phyloP scores from a whole-genome alignment of 2,888 invertebrate genomes.

The Conops quadrifasciatus region DNA sequence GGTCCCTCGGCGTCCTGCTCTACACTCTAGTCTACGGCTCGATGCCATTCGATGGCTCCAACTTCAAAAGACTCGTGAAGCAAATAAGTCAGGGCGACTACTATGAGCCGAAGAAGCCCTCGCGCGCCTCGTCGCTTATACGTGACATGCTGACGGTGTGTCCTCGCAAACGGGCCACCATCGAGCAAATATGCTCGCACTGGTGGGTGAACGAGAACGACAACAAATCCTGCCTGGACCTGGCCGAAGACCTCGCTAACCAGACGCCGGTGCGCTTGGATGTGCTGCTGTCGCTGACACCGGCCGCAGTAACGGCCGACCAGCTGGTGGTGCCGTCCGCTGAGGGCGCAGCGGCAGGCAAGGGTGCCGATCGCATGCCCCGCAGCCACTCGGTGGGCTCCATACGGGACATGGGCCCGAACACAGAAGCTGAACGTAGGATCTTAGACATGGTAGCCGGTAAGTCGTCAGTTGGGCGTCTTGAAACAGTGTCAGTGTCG shows the following conservation, averaged over 20 bases:
- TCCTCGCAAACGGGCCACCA: conserved; percentile 87
- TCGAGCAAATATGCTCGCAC: conserved; percentile 93
- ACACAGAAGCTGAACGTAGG: conserved; percentile 75
- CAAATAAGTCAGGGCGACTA: conserved; percentile 98
- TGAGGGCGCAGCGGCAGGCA: conserved; percentile 60
- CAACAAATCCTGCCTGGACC: conserved; percentile 81
- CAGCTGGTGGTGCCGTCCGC: conserved; percentile 76
- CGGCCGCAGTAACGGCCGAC: conserved; percentile 79
- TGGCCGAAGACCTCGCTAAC: conserved; percentile 87
- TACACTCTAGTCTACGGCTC: conserved; percentile 99
- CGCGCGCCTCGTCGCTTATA: conserved; percentile 93
- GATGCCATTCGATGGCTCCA: conserved; percentile 99
- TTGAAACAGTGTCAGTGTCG: neutral
- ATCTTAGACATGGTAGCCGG: conserved; percentile 77
- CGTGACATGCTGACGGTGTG: conserved; percentile 94
- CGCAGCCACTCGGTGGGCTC: conserved; percentile 77
- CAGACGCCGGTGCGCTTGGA: conserved; percentile 91
- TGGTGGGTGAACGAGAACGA: conserved; percentile 96
- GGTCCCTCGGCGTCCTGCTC: conserved; percentile 95
- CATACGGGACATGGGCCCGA: conserved; percentile 74
- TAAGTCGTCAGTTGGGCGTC: conserved; percentile 49
- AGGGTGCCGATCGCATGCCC: conserved; percentile 68
- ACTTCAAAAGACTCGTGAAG: conserved; percentile 94
- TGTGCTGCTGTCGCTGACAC: conserved; percentile 83
- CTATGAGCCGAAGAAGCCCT: conserved; percentile 93